Conservation (phyloP, 2,797 vertebrate species). For the Tolypeutes matacus region DNA sequence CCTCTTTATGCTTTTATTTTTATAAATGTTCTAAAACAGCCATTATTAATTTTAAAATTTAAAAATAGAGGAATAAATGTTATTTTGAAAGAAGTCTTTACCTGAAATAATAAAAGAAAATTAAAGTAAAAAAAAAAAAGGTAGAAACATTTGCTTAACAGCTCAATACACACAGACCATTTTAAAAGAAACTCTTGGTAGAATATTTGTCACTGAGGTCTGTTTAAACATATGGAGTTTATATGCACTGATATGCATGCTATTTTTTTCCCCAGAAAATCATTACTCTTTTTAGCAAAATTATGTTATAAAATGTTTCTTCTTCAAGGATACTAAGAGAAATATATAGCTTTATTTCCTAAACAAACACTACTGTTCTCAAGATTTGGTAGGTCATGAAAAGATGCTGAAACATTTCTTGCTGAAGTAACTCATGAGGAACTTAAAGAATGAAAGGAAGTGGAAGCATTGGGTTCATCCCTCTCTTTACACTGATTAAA, state of each 20-base stretch:
- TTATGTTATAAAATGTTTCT: background rate
- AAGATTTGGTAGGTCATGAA: background rate
- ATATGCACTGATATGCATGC: background rate
- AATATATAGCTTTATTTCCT: background rate
- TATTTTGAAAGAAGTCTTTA: too few relatives aligned
- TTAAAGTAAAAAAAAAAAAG: background rate
- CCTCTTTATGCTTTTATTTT: too few relatives aligned
- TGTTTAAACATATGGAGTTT: background rate
- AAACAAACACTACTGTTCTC: background rate
- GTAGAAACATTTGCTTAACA: background rate
- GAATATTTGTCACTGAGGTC: background rate
- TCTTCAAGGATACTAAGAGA: background rate
- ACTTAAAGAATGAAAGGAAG: background rate
- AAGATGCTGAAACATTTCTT: background rate
- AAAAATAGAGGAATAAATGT: too few relatives aligned
- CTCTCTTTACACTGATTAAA: background rate
- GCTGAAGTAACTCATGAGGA: background rate
- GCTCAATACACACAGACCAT: background rate
- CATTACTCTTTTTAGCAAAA: background rate
- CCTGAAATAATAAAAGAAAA: too few relatives aligned
- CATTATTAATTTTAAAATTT: too few relatives aligned
- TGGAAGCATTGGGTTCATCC: background rate
- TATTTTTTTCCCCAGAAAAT: background rate
- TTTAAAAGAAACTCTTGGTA: conserved; percentile 12
- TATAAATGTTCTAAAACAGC: too few relatives aligned